Percentiles rank a stretch among this genome's conserved stretches.
These are phyloP conservation scores for Pachyseris speciosa DNA, from an alignment of 64 coral and sea anemone species.

Conservation along the genomic window DNA sequence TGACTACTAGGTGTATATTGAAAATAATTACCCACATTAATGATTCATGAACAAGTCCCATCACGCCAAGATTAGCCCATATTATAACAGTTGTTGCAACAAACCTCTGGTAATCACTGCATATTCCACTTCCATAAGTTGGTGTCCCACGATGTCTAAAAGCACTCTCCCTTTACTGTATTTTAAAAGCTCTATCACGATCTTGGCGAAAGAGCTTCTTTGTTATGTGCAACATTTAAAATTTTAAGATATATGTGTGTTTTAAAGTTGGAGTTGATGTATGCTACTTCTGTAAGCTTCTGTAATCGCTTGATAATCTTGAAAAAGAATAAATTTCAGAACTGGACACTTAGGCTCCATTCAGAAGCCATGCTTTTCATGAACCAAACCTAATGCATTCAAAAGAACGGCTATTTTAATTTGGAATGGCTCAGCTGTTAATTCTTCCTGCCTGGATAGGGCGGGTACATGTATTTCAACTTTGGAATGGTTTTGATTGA, in stretches of 20 bases:
- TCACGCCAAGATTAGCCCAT: too few species aligned
- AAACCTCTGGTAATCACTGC: constrained; percentile 8
- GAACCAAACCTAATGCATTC: too few species aligned
- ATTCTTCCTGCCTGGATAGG: too few species aligned
- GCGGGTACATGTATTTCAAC: too few species aligned
- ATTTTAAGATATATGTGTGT: background rate
- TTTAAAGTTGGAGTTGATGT: constrained; percentile 8
- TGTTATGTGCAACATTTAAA: background rate
- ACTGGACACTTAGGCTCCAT: constrained; percentile 13
- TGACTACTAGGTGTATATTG: too few species aligned
- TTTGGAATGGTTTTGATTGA: too few species aligned
- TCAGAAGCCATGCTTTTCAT: too few species aligned
- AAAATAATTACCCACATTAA: too few species aligned
- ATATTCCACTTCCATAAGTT: constrained; percentile 15
- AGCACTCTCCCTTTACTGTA: background rate
- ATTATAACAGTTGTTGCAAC: too few species aligned
- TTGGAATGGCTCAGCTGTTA: too few species aligned
- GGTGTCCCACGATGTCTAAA: background rate
- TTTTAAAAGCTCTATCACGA: background rate
- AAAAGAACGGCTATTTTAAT: too few species aligned
- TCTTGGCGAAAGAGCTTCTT: background rate
- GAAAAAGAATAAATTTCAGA: constrained; percentile 5
- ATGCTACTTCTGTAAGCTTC: background rate
- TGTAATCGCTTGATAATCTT: constrained; percentile 13
- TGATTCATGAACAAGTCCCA: too few species aligned